These are phyloP conservation scores for Tenthredo notha DNA, from an alignment of 2,888 invertebrate genomes.

Conservation along the genomic window DNA sequence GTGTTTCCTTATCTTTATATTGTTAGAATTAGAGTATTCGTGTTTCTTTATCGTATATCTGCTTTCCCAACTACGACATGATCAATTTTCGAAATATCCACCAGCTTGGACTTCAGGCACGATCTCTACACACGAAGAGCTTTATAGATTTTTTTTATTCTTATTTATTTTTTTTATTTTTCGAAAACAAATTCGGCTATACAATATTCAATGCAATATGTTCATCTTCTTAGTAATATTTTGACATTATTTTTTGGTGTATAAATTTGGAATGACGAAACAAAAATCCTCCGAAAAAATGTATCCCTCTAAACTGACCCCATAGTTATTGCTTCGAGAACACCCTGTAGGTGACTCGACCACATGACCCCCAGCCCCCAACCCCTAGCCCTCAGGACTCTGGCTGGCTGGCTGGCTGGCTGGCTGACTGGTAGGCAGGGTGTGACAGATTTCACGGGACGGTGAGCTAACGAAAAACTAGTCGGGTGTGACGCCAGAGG, in stretches of 20 bases:
- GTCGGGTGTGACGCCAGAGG: conserved; percentile 74
- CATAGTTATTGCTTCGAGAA: conserved; percentile 31
- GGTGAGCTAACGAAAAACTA: conserved; percentile 76
- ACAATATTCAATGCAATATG: not conserved
- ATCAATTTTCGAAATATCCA: not conserved
- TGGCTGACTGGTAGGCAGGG: conserved; percentile 61
- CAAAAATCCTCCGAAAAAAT: not conserved
- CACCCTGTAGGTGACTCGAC: conserved; percentile 47
- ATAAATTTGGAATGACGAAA: too few species aligned
- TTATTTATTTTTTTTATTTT: too few species aligned
- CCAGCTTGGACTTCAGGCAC: not conserved
- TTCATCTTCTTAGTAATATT: not conserved
- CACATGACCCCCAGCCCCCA: conserved; percentile 41
- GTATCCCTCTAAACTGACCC: not conserved
- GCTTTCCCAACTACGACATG: not conserved
- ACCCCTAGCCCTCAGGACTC: conserved; percentile 33
- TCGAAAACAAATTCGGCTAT: not conserved
- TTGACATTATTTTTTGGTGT: too few species aligned
- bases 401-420: conserved; percentile 52
- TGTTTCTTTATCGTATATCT: not conserved
- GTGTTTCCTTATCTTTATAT: not conserved
- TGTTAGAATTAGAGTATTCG: not conserved
- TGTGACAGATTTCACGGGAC: conserved; percentile 76
- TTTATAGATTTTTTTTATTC: not conserved
- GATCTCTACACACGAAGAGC: not conserved